Conservation (phyloP, 1,140 invertebrate species). For the Scaptomyza pallida region DNA sequence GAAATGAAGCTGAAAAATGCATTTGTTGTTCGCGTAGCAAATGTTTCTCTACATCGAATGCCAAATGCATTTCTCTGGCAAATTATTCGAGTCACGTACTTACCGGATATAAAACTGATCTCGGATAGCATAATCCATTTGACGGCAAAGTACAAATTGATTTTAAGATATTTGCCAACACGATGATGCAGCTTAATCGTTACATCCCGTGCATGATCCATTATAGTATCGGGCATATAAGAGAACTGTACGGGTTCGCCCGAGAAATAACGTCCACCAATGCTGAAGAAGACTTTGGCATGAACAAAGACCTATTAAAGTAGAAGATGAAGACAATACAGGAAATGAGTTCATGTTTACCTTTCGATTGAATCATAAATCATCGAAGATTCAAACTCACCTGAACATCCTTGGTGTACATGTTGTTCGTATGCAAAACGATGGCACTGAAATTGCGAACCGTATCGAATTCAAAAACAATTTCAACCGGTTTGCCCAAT, state of each 20-base stretch:
- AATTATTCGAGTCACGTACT: slow-evolving; percentile 71
- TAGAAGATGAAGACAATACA: neutral
- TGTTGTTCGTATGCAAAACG: slow-evolving; percentile 90
- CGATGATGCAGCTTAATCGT: slow-evolving; percentile 92
- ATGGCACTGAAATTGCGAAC: slow-evolving; percentile 91
- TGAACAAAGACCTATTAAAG: slow-evolving; percentile 87
- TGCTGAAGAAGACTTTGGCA: slow-evolving; percentile 90
- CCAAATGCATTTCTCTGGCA: slow-evolving; percentile 66
- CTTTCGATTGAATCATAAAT: slow-evolving; percentile 11
- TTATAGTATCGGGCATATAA: slow-evolving; percentile 91
- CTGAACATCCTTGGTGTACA: slow-evolving; percentile 89
- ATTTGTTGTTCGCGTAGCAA: slow-evolving; percentile 58
- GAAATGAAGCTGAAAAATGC: slow-evolving; percentile 83
- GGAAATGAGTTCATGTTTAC: no score
- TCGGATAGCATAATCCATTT: slow-evolving; percentile 96
- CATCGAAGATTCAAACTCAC: slow-evolving; percentile 81
- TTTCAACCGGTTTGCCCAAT: slow-evolving; percentile 87
- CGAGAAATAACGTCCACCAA: slow-evolving; percentile 89
- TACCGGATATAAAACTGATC: slow-evolving; percentile 91
- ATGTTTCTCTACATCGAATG: slow-evolving; percentile 40
- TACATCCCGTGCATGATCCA: slow-evolving; percentile 93
- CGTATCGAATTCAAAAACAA: slow-evolving; percentile 92
- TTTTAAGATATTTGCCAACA: slow-evolving; percentile 90
- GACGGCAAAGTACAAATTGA: slow-evolving; percentile 93
- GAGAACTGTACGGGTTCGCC: slow-evolving; percentile 86